Percentiles rank a stretch among this genome's conserved stretches.
Evolutionary conservation across 2,888 invertebrate species (phyloP).

Genomic region (Trichopria drosophilae): DNA sequence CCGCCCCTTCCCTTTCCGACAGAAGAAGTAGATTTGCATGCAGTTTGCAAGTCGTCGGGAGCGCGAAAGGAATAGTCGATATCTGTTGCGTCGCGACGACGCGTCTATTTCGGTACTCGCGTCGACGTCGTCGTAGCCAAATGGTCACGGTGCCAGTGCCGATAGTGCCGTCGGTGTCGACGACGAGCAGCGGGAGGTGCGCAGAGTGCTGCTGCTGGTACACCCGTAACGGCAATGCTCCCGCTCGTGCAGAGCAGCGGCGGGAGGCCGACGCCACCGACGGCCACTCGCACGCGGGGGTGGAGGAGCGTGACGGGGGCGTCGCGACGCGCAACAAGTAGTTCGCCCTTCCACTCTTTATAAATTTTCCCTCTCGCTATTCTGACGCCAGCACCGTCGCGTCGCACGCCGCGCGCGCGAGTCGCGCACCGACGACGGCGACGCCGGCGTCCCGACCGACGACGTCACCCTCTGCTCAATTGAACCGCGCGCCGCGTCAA

Average conservation of each 20-base stretch:
- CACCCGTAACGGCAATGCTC: constrained; percentile 11
- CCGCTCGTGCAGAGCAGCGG: constrained; percentile 4
- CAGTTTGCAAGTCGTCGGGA: no score
- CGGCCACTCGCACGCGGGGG: constrained; percentile 14
- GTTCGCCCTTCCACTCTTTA: constrained; percentile 46
- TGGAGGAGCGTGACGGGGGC: constrained; percentile 41
- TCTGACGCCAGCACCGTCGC: constrained; percentile 25
- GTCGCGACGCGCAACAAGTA: constrained; percentile 53
- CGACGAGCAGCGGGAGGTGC: constrained; percentile 5
- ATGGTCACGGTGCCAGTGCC: constrained; percentile 17
- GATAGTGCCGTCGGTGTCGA: no score
- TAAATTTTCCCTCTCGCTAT: constrained; percentile 44
- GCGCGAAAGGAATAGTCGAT: no score
- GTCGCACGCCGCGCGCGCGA: constrained; percentile 13
- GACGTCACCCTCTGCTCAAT: constrained; percentile 54
- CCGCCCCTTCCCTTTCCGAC: no score
- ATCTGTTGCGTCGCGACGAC: constrained; percentile 54
- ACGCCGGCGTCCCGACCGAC: constrained; percentile 43
- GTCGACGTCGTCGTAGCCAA: constrained; percentile 30
- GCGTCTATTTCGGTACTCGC: constrained; percentile 44
- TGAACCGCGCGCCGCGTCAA: constrained; percentile 44
- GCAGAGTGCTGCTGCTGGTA: constrained; percentile 12
- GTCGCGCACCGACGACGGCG: constrained; percentile 34
- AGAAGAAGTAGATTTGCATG: no score
- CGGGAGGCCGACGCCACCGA: constrained; percentile 11